Evolutionary conservation across 2,797 vertebrate genomes (phyloP).

Genomic region (Tarsius wallacei): DNA sequence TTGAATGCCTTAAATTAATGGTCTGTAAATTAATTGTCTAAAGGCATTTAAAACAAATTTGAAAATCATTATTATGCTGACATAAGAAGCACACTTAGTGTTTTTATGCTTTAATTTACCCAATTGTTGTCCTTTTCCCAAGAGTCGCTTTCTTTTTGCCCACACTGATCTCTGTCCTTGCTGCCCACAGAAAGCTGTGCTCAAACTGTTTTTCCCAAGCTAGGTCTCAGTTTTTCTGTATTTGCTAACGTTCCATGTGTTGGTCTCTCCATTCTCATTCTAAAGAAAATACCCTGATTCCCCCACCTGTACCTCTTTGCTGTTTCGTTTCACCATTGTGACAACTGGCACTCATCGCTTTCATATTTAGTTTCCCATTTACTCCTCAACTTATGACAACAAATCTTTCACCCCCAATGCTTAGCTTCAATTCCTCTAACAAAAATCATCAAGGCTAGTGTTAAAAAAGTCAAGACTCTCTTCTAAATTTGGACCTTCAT

Average conservation of each 20-base stretch:
- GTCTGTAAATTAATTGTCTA: neutral
- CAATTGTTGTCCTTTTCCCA: neutral
- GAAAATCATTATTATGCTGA: neutral
- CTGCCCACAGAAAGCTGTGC: neutral
- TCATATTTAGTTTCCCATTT: neutral
- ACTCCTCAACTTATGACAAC: neutral
- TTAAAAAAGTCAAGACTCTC: neutral
- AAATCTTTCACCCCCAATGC: neutral
- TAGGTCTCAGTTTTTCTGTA: accelerated
- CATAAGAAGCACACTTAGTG: neutral
- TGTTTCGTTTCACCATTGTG: neutral
- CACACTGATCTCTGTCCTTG: neutral
- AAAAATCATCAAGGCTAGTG: neutral
- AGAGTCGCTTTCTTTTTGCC: neutral
- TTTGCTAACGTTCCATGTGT: neutral
- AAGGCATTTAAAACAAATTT: neutral
- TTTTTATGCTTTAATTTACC: neutral
- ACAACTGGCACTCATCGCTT: neutral
- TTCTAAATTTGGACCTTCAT: neutral
- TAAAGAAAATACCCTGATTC: neutral
- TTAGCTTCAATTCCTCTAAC: neutral
- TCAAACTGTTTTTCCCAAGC: neutral
- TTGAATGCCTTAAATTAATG: neutral
- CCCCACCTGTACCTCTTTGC: neutral
- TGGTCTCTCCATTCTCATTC: neutral